Base-by-base conservation (phyloP, 2,113 vertebrate species). In the Platichthys flesus region DNA sequence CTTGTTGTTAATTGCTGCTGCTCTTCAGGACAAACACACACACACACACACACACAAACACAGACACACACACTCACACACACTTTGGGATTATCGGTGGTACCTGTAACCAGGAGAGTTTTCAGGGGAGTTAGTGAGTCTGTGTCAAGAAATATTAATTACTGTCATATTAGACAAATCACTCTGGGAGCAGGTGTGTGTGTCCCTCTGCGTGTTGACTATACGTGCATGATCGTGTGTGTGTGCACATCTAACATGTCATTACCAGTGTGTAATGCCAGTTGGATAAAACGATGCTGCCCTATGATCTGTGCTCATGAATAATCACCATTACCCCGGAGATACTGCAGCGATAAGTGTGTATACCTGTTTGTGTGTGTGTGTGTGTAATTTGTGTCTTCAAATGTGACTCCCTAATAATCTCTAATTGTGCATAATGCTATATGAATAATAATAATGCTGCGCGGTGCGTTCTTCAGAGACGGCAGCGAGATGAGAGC, bases 261-360 rank as follows among this genome's bases (percentile, higher is more conserved):
- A 77, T 75, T 85, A 76, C 73, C 79, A 76, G 83, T 79, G 67
- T 83, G 86, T 85, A 80, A 81, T 80, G 68, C 85, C 57, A 71
- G 79, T 82, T 83, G 84, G 89, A 92, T 91, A 31, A 31, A 31
- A 31, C 28, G 71, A 80, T 16, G 67, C 72, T 67, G 74, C 76
- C 73, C 84, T 89, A 84, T 91, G 91, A 89, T 91, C 85, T 85
- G 81, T 76, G 64, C 79, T 89, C 86, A 91, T 91, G 87, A 89
- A 90, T 89, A 90, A 92, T 91, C 42, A 45, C 24, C 84, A 69
- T 85, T 85, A 82, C 86, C 79, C 84, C 14, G 40, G 82, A 85
- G 86, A 85, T 78, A 76, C 69, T 21, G 8, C 67, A 79, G 49
- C 77, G 81, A 86, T 74, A 81, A 81, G 78, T 78, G 74, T 72